Evolutionary conservation across 2,888 invertebrate genomes (phyloP).

Genomic region (Pachymerium ferrugineum): DNA sequence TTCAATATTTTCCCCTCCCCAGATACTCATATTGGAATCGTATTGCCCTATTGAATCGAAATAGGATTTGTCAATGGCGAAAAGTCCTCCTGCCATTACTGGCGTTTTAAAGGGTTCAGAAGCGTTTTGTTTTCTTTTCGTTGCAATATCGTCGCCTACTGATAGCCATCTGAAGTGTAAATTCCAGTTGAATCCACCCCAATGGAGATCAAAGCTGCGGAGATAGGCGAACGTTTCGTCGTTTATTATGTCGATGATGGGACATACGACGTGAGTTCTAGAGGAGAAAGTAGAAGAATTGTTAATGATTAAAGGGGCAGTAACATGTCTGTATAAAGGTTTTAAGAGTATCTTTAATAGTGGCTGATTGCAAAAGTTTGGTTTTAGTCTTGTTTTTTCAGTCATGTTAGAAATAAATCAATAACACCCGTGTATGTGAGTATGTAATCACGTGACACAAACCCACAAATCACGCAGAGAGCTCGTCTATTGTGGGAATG

Average conservation of each 20-base stretch:
- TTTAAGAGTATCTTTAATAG: background rate
- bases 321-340: background rate
- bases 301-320: background rate
- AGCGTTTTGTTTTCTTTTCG: constrained; percentile 49
- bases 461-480: too few species aligned
- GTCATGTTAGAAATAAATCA: too few species aligned
- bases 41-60: constrained; percentile 78
- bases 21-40: constrained; percentile 68
- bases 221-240: constrained; percentile 99
- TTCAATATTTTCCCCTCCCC: constrained; percentile 98
- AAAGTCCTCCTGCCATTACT: constrained; percentile 92
- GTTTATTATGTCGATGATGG: constrained; percentile 97
- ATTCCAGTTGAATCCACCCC: constrained; percentile 98
- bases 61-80: constrained; percentile 75
- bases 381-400: background rate
- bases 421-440: too few species aligned
- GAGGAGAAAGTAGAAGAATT: background rate
- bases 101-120: constrained; percentile 57
- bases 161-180: constrained; percentile 86
- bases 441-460: too few species aligned
- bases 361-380: background rate
- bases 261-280: constrained; percentile 88
- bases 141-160: constrained; percentile 61
- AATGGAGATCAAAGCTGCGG: constrained; percentile 76
- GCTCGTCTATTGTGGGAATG: too few species aligned